Percentiles rank a stretch among this genome's conserved stretches.
Conservation (phyloP, 1,140 invertebrate genomes). For the Hyposmocoma kahamanoa region DNA sequence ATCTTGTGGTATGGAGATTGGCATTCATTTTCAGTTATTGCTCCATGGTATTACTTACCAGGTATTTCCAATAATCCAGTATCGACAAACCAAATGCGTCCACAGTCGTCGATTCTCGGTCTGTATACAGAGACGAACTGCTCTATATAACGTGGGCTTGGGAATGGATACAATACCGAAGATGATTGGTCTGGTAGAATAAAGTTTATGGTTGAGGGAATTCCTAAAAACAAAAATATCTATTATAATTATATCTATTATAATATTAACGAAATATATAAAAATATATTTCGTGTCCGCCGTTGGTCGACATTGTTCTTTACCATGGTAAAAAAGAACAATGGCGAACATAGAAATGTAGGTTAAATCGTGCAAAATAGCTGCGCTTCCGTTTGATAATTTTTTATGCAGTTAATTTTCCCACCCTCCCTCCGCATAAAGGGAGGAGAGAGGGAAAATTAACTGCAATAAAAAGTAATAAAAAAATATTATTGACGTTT, state of each 20-base stretch:
- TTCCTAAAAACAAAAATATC: slow-evolving; percentile 55
- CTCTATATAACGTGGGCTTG: slow-evolving; percentile 63
- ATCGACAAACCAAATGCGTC: slow-evolving; percentile 84
- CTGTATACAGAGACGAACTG: slow-evolving; percentile 80
- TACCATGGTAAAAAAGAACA: not conserved
- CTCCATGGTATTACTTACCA: slow-evolving; percentile 19
- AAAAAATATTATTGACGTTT: no score
- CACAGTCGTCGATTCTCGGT: slow-evolving; percentile 78
- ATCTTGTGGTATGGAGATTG: not conserved
- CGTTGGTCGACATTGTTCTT: not conserved
- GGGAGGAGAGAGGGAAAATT: no score
- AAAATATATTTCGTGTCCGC: not conserved
- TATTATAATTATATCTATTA: not conserved
- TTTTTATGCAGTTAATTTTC: not conserved
- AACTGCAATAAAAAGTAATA: no score
- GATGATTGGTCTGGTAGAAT: slow-evolving; percentile 66
- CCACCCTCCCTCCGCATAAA: no score
- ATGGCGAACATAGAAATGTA: not conserved
- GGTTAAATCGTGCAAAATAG: not conserved
- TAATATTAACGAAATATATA: not conserved
- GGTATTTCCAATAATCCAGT: slow-evolving; percentile 77
- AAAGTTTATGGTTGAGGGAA: slow-evolving; percentile 82
- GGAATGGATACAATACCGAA: slow-evolving; percentile 76
- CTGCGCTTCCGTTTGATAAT: not conserved
- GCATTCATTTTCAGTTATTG: not conserved